These are phyloP conservation scores for Saimiri boliviensis DNA, from an alignment of 2,113 vertebrate genomes.

Conservation along the genomic window DNA sequence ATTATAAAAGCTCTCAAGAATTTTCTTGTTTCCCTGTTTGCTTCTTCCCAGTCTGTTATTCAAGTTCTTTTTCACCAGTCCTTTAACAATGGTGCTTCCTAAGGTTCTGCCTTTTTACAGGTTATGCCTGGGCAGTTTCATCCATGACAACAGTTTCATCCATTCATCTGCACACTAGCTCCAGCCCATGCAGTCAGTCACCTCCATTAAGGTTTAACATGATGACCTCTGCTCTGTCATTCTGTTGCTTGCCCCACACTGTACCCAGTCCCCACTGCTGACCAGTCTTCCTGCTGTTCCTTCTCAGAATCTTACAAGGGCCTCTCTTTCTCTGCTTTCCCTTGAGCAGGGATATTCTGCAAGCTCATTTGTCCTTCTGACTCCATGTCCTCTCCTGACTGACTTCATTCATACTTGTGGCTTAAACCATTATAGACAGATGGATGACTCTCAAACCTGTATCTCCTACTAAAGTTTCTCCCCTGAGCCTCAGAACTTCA, in stretches of 20 bases:
- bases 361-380: background rate
- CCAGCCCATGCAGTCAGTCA: background rate
- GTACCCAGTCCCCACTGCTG: too few species aligned
- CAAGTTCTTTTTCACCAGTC: background rate
- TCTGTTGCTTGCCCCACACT: background rate
- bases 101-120: background rate
- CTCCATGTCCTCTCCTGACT: background rate
- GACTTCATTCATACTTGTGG: background rate
- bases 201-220: background rate
- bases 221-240: too few species aligned
- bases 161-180: background rate
- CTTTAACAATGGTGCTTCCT: background rate
- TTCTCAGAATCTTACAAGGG: background rate
- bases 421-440: background rate
- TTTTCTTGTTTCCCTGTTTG: background rate
- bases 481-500: background rate
- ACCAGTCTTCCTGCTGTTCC: background rate
- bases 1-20: background rate
- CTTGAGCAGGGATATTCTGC: background rate
- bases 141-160: background rate
- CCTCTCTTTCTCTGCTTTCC: background rate
- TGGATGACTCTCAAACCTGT: background rate
- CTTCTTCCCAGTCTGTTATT: background rate
- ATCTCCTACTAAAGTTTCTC: background rate
- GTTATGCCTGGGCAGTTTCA: background rate